A percentile compares a stretch with the other conserved stretches of the same genome.
These are phyloP conservation scores for Diloba caeruleocephala DNA, from an alignment of 2,888 invertebrate species.

Conservation along the genomic window DNA sequence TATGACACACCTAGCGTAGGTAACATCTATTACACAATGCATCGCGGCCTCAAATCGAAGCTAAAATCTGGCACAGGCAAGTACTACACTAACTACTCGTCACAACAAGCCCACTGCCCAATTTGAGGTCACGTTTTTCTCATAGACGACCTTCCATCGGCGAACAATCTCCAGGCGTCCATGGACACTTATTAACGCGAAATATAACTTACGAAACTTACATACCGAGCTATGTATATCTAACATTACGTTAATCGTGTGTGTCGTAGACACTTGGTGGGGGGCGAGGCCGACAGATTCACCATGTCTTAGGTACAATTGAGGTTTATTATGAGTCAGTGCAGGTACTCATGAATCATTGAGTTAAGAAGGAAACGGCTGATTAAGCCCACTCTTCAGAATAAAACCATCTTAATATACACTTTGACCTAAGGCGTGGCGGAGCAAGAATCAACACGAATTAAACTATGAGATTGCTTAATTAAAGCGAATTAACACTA, in stretches of 20 bases:
- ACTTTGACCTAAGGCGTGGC: constrained; percentile 68
- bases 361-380: constrained; percentile 70
- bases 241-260: constrained; percentile 60
- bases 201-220: constrained; percentile 65
- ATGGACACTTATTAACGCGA: constrained; percentile 61
- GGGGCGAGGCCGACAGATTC: constrained; percentile 72
- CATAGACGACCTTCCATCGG: constrained; percentile 72
- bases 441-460: constrained; percentile 32
- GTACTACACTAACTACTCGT: constrained; percentile 55
- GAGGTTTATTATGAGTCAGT: constrained; percentile 63
- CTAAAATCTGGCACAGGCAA: constrained; percentile 60
- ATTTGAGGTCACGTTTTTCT: constrained; percentile 77
- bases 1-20: constrained; percentile 52
- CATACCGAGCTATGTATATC: constrained; percentile 67
- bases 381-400: constrained; percentile 67
- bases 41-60: constrained; percentile 57
- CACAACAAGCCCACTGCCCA: constrained; percentile 60
- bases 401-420: constrained; percentile 44
- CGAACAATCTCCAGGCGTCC: constrained; percentile 60
- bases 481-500: constrained; percentile 53
- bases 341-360: constrained; percentile 65
- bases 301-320: constrained; percentile 68
- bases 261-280: constrained; percentile 72
- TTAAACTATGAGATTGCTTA: constrained; percentile 54
- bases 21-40: constrained; percentile 58